Evolutionary conservation across 2,797 vertebrate species (phyloP), one percentile per base, ranked within the genome.

Genomic region (Lepus townsendii): DNA sequence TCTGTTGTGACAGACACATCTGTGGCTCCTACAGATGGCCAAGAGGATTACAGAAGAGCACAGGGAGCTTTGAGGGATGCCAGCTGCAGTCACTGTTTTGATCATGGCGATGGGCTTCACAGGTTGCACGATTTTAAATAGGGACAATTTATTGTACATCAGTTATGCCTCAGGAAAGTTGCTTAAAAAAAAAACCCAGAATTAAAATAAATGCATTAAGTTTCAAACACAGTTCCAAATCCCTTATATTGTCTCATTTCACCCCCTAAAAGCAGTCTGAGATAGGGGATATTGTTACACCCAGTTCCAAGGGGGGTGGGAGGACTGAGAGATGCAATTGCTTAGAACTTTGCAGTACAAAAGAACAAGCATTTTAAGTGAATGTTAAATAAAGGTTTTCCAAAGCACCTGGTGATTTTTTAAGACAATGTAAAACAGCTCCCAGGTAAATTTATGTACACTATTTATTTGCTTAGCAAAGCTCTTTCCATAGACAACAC

Each of bases 401-500:
- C 63, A 65, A 93, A 83, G n/a, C 47, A 57, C 54, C 13, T 57
- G 54, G 5, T 16, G 14, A 57, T 57, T 57, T 57, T 57, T 57
- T 57, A 57, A 57, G 54, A 20, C 19, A 57, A 20, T 7, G 16
- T 57, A 57, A 57, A 93, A 83, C 50, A 73, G 65, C 65, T 63
- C 30, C 90, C 62, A 26, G 14, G 12, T 84, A 95, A 95, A 95
- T 86, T 52, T 78, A 84, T 93, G 78, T 88, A 83, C 27, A 50
- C 84, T 35, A 30, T 90, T 79, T 83, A 84, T 95, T 96, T 93
- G 71, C 69, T 93, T 80, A 95, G 93, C 50, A 90, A 85, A 73
- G 93, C 63, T 93, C 78, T 84, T 89, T 76, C 65, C 69, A 32
- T n/a, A 93, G 77, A 96, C 16, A 65, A 75, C 38, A 83, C 82